These are phyloP conservation scores for Lophura nycthemera DNA, from an alignment of 2,113 vertebrate species.

Conservation along the genomic window DNA sequence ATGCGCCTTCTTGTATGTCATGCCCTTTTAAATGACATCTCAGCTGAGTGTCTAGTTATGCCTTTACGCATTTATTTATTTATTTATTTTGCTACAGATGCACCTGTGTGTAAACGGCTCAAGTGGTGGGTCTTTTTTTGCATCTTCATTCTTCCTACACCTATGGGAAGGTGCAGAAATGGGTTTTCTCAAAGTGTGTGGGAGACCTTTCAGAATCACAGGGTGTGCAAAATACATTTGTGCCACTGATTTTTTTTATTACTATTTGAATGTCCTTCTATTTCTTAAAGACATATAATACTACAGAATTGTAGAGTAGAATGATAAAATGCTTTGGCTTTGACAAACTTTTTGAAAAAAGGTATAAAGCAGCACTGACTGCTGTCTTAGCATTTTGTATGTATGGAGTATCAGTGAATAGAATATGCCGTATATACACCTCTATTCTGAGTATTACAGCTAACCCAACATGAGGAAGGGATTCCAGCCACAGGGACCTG, in stretches of 20 bases:
- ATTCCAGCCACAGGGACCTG: no score
- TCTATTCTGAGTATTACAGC: neutral
- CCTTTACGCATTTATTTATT: accelerated
- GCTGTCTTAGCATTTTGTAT: neutral
- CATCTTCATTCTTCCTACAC: neutral
- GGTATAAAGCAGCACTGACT: neutral
- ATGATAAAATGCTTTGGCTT: neutral
- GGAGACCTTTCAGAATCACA: neutral
- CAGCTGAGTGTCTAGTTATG: neutral
- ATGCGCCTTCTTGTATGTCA: neutral
- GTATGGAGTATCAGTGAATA: neutral
- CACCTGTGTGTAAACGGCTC: neutral
- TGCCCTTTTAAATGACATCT: neutral
- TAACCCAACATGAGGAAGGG: no score
- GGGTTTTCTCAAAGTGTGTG: neutral
- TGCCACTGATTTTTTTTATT: neutral
- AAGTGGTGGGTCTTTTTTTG: neutral
- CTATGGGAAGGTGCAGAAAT: neutral
- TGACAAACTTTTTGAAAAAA: neutral
- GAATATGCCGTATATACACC: neutral
- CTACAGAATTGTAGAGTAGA: neutral
- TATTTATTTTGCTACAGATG: neutral
- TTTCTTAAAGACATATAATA: neutral
- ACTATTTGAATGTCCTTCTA: neutral
- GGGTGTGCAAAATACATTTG: neutral